Percentiles rank a stretch among this genome's conserved stretches.
These are phyloP conservation scores for Gastracanthus pulcherrimus DNA, from an alignment of 2,888 invertebrate genomes.

Conservation along the genomic window DNA sequence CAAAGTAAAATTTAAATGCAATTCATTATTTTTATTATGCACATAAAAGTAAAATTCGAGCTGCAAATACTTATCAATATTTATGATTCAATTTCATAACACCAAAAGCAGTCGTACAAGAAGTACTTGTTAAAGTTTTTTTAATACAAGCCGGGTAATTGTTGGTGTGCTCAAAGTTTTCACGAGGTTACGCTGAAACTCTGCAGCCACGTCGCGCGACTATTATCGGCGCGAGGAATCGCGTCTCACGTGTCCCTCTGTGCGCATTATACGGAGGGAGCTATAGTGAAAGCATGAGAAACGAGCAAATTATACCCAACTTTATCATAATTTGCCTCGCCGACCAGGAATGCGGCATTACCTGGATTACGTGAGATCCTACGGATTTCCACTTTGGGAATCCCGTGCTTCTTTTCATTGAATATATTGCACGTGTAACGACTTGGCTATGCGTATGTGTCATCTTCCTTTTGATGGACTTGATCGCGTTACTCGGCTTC, in stretches of 20 bases:
- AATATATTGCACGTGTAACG: too few species aligned
- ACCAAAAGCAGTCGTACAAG: background rate
- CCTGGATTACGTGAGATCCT: too few species aligned
- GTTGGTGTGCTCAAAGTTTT: background rate
- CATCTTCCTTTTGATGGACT: background rate
- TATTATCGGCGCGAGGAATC: conserved; percentile 51
- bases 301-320: conserved; percentile 68
- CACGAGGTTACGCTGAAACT: background rate
- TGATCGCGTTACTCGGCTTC: background rate
- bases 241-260: conserved; percentile 58
- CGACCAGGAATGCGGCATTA: too few species aligned
- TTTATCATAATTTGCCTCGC: conserved; percentile 67
- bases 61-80: too few species aligned
- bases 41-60: too few species aligned
- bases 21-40: too few species aligned
- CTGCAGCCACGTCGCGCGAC: background rate
- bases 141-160: conserved; percentile 17
- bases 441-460: background rate
- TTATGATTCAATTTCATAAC: background rate
- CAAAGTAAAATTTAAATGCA: too few species aligned
- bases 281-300: conserved; percentile 68
- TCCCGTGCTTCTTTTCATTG: background rate
- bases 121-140: conserved; percentile 26
- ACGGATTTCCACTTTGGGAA: too few species aligned
- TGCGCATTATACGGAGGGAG: background rate